Percentiles rank a stretch among this genome's conserved stretches.
These are phyloP conservation scores for Mionectes olivaceus DNA, from an alignment of 2,797 vertebrate genomes.

Conservation along the genomic window DNA sequence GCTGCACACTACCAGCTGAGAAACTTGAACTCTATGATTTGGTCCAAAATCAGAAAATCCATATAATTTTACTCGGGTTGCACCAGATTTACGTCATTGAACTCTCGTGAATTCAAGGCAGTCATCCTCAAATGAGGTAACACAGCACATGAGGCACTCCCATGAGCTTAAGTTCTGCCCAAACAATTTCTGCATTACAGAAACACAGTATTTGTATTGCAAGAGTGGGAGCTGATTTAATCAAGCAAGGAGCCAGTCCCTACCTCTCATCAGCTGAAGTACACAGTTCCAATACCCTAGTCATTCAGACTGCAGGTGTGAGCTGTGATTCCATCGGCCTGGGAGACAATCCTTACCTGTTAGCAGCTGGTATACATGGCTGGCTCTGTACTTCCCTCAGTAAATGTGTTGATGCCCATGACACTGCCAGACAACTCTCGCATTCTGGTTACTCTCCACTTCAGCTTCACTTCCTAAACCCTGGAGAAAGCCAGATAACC, in stretches of 20 bases:
- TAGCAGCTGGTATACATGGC: background rate
- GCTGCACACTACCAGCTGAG: background rate
- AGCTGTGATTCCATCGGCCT: background rate
- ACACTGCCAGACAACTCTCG: background rate
- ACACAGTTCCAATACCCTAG: too few relatives aligned
- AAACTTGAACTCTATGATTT: background rate
- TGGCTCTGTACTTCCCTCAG: background rate
- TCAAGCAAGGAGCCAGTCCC: background rate
- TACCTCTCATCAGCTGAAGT: background rate
- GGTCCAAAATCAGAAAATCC: background rate
- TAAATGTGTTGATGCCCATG: background rate
- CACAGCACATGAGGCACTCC: background rate
- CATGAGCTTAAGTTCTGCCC: background rate
- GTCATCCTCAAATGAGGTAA: background rate
- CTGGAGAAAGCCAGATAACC: constrained; percentile 25
- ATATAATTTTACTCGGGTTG: background rate
- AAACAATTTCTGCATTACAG: background rate
- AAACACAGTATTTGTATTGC: background rate
- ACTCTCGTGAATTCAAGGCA: background rate
- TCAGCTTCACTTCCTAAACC: background rate
- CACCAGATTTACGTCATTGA: background rate
- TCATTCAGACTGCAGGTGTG: background rate
- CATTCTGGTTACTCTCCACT: background rate
- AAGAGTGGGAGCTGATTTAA: background rate
- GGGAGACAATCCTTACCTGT: background rate